Evolutionary conservation across 1,140 invertebrate genomes (phyloP).

Genomic region (Asobara japonica): DNA sequence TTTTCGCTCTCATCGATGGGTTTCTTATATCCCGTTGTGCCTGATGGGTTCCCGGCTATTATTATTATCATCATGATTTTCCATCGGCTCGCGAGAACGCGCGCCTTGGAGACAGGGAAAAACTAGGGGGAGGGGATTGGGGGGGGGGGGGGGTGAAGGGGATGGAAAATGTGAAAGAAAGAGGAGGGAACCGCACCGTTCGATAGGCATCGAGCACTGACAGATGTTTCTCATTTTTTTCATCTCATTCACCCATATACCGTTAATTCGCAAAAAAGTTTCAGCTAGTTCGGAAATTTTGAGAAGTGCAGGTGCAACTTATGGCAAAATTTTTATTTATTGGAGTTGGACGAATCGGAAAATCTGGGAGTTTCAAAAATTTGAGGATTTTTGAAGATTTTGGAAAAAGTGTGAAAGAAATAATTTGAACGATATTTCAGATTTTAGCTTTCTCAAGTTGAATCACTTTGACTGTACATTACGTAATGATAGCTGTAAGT

Average conservation of each 20-base stretch:
- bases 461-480: no score
- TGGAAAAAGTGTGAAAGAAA: no score
- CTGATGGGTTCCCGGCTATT: constrained; percentile 29
- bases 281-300: no score
- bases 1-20: constrained; percentile 35
- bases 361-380: no score
- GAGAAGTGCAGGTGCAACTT: no score
- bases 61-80: constrained; percentile 40
- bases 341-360: no score
- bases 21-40: constrained; percentile 25
- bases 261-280: constrained; percentile 45
- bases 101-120: constrained; percentile 4
- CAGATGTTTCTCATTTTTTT: constrained; percentile 45
- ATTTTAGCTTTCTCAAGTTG: no score
- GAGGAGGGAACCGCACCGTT: constrained; percentile 34
- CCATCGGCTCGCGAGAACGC: constrained; percentile 30
- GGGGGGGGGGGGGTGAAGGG: neutral
- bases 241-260: constrained; percentile 38
- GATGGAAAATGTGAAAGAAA: constrained; percentile 25
- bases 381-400: no score
- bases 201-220: constrained; percentile 42
- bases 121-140: neutral
- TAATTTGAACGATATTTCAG: no score
- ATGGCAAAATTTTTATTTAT: no score
- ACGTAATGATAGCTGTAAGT: no score